phyloP scores from a whole-genome alignment of 1,140 invertebrate species.

The Listronotus oregonensis region DNA sequence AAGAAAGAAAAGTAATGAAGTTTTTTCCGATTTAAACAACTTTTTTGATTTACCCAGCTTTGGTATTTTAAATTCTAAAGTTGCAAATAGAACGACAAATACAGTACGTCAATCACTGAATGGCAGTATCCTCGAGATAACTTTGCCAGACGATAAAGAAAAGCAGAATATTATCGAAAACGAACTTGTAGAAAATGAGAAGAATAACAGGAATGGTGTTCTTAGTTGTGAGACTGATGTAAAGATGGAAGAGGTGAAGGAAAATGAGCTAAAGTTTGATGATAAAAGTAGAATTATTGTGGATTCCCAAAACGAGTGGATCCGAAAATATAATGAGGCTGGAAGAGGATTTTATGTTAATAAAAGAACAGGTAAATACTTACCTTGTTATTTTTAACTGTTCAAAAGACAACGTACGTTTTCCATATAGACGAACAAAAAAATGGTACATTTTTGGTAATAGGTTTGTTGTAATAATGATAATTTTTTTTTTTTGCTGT shows the following conservation, averaged over 20 bases:
- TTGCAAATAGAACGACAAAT: no score
- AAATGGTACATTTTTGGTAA: no score
- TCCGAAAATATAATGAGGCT: constrained; percentile 23
- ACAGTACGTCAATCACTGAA: background rate
- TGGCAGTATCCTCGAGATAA: constrained; percentile 1
- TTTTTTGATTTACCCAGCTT: no score
- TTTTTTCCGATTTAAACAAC: no score
- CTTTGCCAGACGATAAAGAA: background rate
- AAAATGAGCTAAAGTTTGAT: background rate
- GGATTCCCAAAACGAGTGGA: constrained; percentile 39
- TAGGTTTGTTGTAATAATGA: no score
- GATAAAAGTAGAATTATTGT: constrained; percentile 19
- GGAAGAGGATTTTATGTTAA: constrained; percentile 42
- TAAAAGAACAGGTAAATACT: constrained; percentile 43
- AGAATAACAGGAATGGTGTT: background rate
- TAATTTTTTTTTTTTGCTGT: no score
- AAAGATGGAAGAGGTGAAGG: background rate
- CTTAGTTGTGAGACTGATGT: background rate
- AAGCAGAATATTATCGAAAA: constrained; percentile 15
- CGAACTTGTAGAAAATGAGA: background rate
- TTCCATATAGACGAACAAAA: background rate
- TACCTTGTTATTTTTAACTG: background rate
- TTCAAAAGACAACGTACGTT: background rate
- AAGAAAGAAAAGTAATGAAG: no score
- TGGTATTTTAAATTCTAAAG: no score